Conservation (phyloP, 2,888 invertebrate species). For the Celastrina argiolus region DNA sequence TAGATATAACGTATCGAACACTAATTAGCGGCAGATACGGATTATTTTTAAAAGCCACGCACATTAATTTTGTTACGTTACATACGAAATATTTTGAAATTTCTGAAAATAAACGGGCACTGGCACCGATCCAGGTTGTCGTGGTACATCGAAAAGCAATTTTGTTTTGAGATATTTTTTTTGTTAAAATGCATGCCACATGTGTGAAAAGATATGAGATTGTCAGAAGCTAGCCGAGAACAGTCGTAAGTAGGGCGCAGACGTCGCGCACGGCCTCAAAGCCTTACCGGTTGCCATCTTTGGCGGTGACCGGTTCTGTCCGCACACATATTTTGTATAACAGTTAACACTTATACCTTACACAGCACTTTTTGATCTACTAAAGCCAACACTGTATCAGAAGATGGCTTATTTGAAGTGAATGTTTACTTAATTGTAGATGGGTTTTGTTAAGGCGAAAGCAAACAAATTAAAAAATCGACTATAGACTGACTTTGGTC, state of each 20-base stretch:
- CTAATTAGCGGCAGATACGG: constrained; percentile 11
- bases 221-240: constrained; percentile 33
- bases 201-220: neutral
- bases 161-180: neutral
- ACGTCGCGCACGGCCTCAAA: constrained; percentile 60
- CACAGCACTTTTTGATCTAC: constrained; percentile 35
- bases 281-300: constrained; percentile 69
- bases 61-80: constrained; percentile 18
- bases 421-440: neutral
- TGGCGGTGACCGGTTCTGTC: constrained; percentile 67
- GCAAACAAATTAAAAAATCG: neutral
- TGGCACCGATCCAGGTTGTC: constrained; percentile 32
- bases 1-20: constrained; percentile 3
- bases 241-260: constrained; percentile 57
- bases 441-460: neutral
- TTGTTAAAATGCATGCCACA: neutral
- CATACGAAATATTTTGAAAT: constrained; percentile 12
- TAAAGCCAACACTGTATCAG: neutral
- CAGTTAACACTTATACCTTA: constrained; percentile 51
- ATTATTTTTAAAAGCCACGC: constrained; percentile 13
- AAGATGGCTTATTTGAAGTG: neutral
- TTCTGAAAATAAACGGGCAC: constrained; percentile 21
- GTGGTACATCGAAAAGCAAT: constrained; percentile 16
- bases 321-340: constrained; percentile 51
- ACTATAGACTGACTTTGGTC: neutral